Evolutionary conservation across 2,797 vertebrate genomes (phyloP).

Genomic region (Epinephelus coioides): DNA sequence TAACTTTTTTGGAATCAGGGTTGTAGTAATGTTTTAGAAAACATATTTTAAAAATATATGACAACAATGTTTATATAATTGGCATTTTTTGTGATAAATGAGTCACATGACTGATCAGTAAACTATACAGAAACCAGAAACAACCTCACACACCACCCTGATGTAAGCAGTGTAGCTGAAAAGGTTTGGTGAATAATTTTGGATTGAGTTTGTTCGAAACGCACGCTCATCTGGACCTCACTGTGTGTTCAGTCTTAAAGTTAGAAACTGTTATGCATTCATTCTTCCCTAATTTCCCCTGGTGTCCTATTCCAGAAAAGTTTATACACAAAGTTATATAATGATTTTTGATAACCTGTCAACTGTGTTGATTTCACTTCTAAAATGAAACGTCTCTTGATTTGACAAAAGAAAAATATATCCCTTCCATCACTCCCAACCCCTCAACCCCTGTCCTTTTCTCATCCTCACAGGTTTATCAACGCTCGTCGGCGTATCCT

Average conservation of each 20-base stretch:
- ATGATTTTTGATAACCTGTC: too few species aligned
- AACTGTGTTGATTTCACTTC: too few species aligned
- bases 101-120: background rate
- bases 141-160: too few species aligned
- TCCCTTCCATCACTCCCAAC: too few species aligned
- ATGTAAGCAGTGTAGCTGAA: too few species aligned
- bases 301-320: background rate
- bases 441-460: too few species aligned
- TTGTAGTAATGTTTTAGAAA: background rate
- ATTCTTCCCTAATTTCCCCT: background rate
- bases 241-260: background rate
- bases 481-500: constrained; percentile 97
- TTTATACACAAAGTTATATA: too few species aligned
- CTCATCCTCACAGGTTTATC: constrained; percentile 90
- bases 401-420: too few species aligned
- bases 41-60: background rate
- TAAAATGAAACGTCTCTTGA: too few species aligned
- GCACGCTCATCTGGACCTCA: background rate
- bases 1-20: too few species aligned
- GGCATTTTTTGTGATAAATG: background rate
- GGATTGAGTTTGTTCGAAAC: background rate
- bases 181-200: background rate
- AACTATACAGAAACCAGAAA: background rate
- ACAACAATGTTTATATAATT: background rate
- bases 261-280: background rate